Percentiles rank a stretch among this genome's conserved stretches.
Evolutionary conservation across 1,140 invertebrate species (phyloP).

Genomic region (Papilio dardanus): DNA sequence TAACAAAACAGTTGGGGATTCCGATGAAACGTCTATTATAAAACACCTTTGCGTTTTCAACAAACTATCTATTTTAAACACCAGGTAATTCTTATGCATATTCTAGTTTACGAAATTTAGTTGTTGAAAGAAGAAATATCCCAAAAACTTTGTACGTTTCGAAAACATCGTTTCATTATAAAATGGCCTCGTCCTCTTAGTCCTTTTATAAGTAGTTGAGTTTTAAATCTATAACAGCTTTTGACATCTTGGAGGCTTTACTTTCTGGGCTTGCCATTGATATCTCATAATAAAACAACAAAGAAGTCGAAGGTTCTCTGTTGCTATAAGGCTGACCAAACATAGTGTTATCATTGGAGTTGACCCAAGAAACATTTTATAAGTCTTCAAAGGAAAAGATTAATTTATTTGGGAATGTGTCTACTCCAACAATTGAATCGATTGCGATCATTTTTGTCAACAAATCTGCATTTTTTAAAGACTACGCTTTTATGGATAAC

Average conservation of each 20-base stretch:
- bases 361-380: too few species aligned
- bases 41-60: conserved; percentile 14
- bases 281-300: background rate
- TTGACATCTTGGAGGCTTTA: too few species aligned
- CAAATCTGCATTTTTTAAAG: background rate
- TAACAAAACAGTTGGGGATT: conserved; percentile 24
- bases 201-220: too few species aligned
- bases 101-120: background rate
- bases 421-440: background rate
- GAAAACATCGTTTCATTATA: too few species aligned
- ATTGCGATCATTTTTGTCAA: background rate
- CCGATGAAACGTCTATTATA: conserved; percentile 20
- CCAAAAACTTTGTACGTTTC: background rate
- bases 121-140: background rate
- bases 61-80: conserved; percentile 15
- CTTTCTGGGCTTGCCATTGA: background rate
- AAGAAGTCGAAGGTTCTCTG: background rate
- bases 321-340: background rate
- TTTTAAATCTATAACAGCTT: too few species aligned
- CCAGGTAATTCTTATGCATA: background rate
- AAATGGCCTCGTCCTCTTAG: too few species aligned
- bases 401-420: background rate
- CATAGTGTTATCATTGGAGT: too few species aligned
- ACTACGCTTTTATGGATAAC: background rate
- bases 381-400: background rate